Evolutionary conservation across 2,113 vertebrate species (phyloP).

Genomic region (Dasyprocta punctata): DNA sequence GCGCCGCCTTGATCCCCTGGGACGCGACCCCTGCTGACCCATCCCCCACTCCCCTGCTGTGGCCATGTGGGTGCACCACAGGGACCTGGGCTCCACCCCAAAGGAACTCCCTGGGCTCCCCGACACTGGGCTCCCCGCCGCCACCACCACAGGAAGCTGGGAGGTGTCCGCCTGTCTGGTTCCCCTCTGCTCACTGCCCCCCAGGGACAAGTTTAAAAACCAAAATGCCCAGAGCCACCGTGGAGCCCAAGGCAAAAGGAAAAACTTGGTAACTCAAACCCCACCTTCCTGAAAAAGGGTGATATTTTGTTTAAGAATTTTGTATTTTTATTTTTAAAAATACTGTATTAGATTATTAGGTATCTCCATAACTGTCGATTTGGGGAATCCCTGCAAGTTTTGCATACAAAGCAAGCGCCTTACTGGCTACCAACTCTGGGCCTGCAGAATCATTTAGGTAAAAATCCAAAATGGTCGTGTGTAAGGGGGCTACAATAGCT

Average conservation of each 20-base stretch:
- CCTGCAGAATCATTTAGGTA: neutral
- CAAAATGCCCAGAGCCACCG: too few relatives aligned
- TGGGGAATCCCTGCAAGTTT: neutral
- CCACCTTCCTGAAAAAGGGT: neutral
- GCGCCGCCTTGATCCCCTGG: too few relatives aligned
- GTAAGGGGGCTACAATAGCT: fast-evolving
- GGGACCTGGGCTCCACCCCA: neutral
- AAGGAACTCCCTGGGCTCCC: neutral
- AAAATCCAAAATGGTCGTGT: neutral
- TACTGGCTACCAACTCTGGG: neutral
- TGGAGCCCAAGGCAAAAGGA: neutral
- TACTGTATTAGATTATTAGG: too few relatives aligned
- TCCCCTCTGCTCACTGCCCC: neutral
- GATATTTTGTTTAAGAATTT: neutral
- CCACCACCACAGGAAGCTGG: neutral
- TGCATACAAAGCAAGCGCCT: neutral
- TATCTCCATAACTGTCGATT: neutral
- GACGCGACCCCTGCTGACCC: neutral
- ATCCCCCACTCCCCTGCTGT: neutral
- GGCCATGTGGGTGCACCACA: neutral
- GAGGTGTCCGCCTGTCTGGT: fast-evolving
- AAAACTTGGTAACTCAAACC: fast-evolving
- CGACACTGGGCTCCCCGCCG: neutral
- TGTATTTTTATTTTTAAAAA: neutral
- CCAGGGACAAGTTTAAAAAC: neutral